Base-by-base conservation (phyloP, 1,140 invertebrate genomes). In the Drosophila dunni region DNA sequence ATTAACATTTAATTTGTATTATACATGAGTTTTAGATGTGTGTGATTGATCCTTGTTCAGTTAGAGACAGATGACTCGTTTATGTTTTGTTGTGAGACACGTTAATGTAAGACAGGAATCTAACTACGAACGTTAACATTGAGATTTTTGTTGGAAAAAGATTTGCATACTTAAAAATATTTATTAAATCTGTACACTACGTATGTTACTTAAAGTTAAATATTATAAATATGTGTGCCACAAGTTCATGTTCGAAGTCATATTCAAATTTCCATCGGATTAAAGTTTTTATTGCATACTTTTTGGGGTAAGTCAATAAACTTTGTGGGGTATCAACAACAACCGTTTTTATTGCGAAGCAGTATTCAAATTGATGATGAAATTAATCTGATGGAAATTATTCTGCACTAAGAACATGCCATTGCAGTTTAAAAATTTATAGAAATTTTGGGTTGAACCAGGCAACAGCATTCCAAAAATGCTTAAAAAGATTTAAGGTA, bases 71-170 rank as follows among this genome's bases (percentile, higher is more conserved):
- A 51, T 53, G 42, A 48, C 7, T 51, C 24, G 38, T 34, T 34
- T 7, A 17, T 46, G 44, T 36, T 46, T 13, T 46, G 40, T 54
- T 68, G 36, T 48, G 64, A 57, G 42, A 50, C 54, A 73, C 67
- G 75, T 73, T 50, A 64, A 65, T 57, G 70, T 54, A 72, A 75
- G 74, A 61, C 75, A 79, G 65, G 67, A 63, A 40, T 69, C 82
- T 85, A 85, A 82, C 82, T 85, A 85, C 82, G 50, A 78, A 86
- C 69, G 61, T 77, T 76, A 68, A 85, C 83, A 85, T 64, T 70
- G 54, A 85, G 75, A 85, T 68, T 70, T 51, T 54, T 61, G 60
- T 68, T 72, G 75, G 40, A 86, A 75, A 62, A 80, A 74, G n/a
- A 33, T 48, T 48, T 10, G 9, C 65, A 64, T 79, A 76, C 61